Percentiles rank a stretch among this genome's conserved stretches.
Evolutionary conservation across 2,113 vertebrate genomes (phyloP).

Genomic region (Pelodiscus sinensis): DNA sequence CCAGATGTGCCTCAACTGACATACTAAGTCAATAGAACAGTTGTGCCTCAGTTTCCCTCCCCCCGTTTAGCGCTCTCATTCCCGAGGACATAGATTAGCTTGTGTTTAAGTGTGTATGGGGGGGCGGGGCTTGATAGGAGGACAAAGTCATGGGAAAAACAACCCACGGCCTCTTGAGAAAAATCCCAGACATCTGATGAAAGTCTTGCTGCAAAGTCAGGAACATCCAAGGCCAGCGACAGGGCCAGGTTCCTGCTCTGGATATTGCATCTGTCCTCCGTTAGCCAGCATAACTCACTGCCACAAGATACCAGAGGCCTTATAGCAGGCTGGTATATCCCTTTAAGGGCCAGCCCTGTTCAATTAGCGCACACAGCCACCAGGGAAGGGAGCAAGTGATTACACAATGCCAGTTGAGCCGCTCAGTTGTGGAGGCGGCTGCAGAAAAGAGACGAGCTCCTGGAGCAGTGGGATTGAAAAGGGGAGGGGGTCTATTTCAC

Average conservation of each 20-base stretch:
- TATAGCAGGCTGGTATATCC: not conserved
- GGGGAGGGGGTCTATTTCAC: not conserved
- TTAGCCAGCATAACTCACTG: not conserved
- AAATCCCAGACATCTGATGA: no score
- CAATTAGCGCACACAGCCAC: not conserved
- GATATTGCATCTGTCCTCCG: no score
- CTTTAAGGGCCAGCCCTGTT: not conserved
- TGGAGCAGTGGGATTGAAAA: not conserved
- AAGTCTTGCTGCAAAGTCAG: no score
- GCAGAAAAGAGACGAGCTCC: not conserved
- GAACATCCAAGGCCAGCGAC: no score
- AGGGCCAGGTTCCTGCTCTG: no score
- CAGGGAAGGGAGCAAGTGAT: not conserved
- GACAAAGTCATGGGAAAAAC: no score
- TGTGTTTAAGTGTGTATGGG: no score
- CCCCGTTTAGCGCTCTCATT: not conserved
- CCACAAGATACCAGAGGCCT: not conserved
- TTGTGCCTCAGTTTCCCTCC: not conserved
- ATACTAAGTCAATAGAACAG: not conserved
- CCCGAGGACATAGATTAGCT: no score
- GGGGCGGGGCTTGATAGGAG: no score
- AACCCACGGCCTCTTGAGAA: no score
- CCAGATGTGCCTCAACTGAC: not conserved
- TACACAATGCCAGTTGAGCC: not conserved
- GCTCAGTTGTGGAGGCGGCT: not conserved